Conservation (phyloP, 2,888 invertebrate species). For the Octonoba sinensis region DNA sequence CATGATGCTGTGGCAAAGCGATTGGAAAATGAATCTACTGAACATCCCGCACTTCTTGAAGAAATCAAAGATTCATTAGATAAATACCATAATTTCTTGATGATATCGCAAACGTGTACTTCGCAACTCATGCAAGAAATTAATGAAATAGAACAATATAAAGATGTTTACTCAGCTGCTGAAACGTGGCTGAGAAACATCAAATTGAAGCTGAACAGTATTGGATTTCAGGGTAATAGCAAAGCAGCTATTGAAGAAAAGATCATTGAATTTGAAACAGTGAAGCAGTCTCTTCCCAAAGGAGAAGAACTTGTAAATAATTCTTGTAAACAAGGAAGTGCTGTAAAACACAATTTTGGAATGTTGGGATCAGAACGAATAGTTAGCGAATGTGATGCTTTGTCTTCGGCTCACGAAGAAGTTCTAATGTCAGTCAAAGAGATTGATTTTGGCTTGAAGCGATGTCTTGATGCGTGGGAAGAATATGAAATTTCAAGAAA, state of each 20-base stretch:
- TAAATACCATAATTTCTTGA: constrained; percentile 51
- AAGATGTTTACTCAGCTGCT: constrained; percentile 30
- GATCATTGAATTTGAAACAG: constrained; percentile 80
- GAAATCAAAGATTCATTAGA: constrained; percentile 49
- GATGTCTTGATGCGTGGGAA: constrained; percentile 85
- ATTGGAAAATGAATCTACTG: constrained; percentile 38
- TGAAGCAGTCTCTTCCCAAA: constrained; percentile 79
- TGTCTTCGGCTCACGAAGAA: constrained; percentile 86
- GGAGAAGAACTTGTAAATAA: constrained; percentile 82
- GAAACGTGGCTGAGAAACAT: constrained; percentile 62
- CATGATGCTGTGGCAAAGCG: constrained; percentile 88
- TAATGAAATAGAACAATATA: constrained; percentile 58
- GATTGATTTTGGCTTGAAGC: constrained; percentile 80
- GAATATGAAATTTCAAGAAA: constrained; percentile 82
- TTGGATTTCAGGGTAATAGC: constrained; percentile 41
- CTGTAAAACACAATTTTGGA: constrained; percentile 72
- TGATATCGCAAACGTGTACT: constrained; percentile 44
- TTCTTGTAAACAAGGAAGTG: constrained; percentile 81
- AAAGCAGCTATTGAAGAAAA: constrained; percentile 39
- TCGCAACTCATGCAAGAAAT: constrained; percentile 61
- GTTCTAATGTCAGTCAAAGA: constrained; percentile 83
- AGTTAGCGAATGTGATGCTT: constrained; percentile 83
- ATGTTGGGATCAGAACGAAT: constrained; percentile 78
- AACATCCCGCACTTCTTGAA: constrained; percentile 32
- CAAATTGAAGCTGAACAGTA: constrained; percentile 45